Percentiles rank a stretch among this genome's conserved stretches.
These are phyloP conservation scores for Gracilinanus agilis DNA, from an alignment of 2,113 vertebrate species.

Conservation along the genomic window DNA sequence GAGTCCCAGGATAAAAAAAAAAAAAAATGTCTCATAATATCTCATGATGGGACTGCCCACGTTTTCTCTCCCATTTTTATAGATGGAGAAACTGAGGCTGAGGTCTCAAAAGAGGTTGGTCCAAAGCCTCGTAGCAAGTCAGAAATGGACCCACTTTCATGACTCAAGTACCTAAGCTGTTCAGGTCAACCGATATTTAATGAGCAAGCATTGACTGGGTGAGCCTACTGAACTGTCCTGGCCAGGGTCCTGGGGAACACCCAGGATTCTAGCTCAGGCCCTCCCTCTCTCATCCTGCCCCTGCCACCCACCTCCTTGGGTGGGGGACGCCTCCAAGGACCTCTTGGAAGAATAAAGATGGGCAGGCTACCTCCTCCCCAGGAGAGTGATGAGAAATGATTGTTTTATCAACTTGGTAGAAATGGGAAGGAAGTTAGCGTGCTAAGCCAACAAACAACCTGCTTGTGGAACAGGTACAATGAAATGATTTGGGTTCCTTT, in stretches of 20 bases:
- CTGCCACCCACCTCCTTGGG: no score
- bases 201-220: background rate
- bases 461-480: background rate
- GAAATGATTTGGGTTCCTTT: background rate
- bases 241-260: background rate
- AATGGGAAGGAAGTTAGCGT: background rate
- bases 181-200: background rate
- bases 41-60: background rate
- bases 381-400: constrained; percentile 44
- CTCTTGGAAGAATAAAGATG: background rate
- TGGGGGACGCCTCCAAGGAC: background rate
- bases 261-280: background rate
- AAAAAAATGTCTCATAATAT: no score
- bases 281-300: background rate
- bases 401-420: constrained; percentile 32
- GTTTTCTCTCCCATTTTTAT: background rate
- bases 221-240: background rate
- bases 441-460: background rate
- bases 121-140: background rate
- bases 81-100: constrained; percentile 6
- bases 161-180: background rate
- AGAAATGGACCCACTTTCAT: background rate
- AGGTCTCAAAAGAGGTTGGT: background rate
- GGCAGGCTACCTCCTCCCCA: background rate
- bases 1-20: no score